These are phyloP conservation scores for Trochalopteron elliotii DNA, from an alignment of 2,113 vertebrate genomes.

Conservation along the genomic window DNA sequence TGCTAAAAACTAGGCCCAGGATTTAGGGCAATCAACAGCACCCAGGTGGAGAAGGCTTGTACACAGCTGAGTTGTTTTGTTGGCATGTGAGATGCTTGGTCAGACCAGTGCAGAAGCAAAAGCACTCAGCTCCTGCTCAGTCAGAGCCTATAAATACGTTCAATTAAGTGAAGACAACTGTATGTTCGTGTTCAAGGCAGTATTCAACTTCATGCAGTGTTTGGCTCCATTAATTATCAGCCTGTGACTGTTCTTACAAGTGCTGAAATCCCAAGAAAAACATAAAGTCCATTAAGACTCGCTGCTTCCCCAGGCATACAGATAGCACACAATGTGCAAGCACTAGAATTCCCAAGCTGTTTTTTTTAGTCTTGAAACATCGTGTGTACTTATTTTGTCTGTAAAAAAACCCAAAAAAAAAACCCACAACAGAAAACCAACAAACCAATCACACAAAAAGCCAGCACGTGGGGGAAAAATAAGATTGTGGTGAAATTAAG, in stretches of 20 bases:
- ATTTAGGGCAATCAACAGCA: background rate
- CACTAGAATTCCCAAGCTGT: background rate
- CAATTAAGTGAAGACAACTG: background rate
- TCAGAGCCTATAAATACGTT: background rate
- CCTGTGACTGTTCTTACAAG: background rate
- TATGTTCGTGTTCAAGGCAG: background rate
- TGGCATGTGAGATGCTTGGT: background rate
- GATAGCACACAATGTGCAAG: background rate
- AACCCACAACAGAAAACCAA: background rate
- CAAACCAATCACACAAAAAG: background rate
- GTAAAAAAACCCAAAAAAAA: background rate
- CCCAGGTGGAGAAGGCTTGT: background rate
- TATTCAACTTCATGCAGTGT: background rate
- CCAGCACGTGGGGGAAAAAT: background rate
- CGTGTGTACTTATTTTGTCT: background rate
- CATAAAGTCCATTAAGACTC: background rate
- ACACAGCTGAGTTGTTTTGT: accelerated
- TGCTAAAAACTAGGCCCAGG: background rate
- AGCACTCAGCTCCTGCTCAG: background rate
- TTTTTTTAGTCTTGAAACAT: background rate
- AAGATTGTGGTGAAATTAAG: background rate
- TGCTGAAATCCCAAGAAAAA: background rate
- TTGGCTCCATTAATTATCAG: background rate
- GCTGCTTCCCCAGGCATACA: background rate
- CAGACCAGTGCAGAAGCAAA: background rate